A percentile compares a stretch with the other conserved stretches of the same genome.
Conservation (phyloP, 2,113 vertebrate genomes). For the Varanus salvator region DNA sequence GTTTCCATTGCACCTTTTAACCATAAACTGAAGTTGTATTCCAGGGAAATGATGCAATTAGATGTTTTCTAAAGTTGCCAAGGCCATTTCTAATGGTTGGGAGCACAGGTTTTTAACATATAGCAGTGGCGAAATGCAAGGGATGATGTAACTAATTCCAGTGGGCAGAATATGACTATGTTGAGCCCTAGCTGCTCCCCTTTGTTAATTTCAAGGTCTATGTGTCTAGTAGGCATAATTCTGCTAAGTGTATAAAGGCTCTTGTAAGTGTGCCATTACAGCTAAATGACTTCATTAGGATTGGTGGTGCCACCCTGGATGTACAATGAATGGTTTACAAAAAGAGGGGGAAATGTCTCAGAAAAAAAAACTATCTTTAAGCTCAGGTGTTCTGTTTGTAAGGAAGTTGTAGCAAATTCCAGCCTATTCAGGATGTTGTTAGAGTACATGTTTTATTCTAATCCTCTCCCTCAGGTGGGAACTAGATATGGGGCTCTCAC, state of each 20-base stretch:
- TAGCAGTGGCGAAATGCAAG: background rate
- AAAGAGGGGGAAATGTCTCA: background rate
- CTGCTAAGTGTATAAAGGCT: background rate
- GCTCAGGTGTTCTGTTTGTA: background rate
- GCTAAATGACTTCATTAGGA: conserved; percentile 1
- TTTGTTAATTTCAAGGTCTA: conserved; percentile 27
- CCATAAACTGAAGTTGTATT: accelerated
- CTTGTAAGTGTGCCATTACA: conserved; percentile 4
- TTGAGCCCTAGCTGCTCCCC: background rate
- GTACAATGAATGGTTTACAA: background rate
- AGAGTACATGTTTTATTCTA: background rate
- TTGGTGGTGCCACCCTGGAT: background rate
- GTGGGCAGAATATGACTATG: conserved; percentile 3
- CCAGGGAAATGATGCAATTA: background rate
- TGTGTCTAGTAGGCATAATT: background rate
- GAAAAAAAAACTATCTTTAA: background rate
- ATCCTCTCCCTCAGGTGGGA: background rate
- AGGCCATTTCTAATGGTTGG: background rate
- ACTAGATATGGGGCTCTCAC: background rate
- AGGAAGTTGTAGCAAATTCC: background rate
- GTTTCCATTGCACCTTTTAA: accelerated
- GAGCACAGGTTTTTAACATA: background rate
- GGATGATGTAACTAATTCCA: background rate
- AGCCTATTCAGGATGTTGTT: background rate
- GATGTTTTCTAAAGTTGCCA: background rate